A percentile compares a stretch with the other conserved stretches of the same genome.
These are phyloP conservation scores for Mus spicilegus DNA, from an alignment of 2,113 vertebrate genomes.

Conservation along the genomic window DNA sequence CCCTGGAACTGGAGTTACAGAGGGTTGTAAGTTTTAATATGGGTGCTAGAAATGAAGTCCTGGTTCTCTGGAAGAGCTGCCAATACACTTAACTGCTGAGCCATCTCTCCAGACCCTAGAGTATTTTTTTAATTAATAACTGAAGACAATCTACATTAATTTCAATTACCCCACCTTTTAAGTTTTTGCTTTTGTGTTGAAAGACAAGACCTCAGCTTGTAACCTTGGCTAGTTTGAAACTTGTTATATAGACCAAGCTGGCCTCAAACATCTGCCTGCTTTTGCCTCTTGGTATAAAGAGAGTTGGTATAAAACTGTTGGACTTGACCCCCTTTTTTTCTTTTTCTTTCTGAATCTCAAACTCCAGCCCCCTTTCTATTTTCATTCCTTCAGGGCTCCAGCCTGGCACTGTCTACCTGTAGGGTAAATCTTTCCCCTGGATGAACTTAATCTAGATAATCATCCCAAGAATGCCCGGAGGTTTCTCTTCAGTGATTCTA, in stretches of 20 bases:
- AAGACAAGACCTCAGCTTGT: not conserved
- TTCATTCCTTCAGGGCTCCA: not conserved
- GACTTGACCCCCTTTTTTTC: not conserved
- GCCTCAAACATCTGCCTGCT: not conserved
- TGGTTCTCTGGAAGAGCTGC: not conserved
- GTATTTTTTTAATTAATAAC: not conserved
- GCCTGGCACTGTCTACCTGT: not conserved
- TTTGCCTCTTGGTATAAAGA: not conserved
- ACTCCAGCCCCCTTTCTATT: not conserved
- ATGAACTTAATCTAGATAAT: not conserved
- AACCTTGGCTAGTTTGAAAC: not conserved
- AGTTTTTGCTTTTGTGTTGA: not conserved
- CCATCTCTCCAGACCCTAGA: not conserved
- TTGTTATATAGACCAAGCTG: not conserved
- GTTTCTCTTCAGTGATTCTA: not conserved
- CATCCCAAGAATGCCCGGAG: not conserved
- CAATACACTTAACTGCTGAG: not conserved
- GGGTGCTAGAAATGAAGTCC: not conserved
- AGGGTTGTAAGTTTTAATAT: not conserved
- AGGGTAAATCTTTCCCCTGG: not conserved
- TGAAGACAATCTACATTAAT: not conserved
- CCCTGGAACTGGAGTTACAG: not conserved
- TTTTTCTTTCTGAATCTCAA: too few relatives aligned
- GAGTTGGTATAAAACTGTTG: not conserved
- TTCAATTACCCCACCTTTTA: not conserved